Conservation (phyloP, 1,140 invertebrate species). For the Dermatophagoides farinae region DNA sequence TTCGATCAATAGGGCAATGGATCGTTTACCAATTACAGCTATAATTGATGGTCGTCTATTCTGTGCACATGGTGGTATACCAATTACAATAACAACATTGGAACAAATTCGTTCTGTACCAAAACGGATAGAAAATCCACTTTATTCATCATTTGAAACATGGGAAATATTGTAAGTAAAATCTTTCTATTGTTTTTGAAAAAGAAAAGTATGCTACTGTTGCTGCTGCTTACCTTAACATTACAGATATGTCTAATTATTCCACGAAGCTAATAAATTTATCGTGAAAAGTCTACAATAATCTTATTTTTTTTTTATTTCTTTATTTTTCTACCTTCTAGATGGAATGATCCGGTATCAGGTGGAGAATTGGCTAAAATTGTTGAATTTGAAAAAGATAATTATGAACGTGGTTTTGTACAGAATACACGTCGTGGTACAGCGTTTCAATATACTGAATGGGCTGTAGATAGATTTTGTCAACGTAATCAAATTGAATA, state of each 20-base stretch:
- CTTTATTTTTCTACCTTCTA: conserved; percentile 28
- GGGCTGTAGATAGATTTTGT: conserved; percentile 43
- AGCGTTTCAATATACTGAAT: conserved; percentile 43
- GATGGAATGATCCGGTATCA: conserved; percentile 45
- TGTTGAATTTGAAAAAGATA: neutral
- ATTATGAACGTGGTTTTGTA: conserved; percentile 30
- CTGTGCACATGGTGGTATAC: conserved; percentile 51
- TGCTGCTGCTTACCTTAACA: no score
- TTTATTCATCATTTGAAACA: conserved; percentile 39
- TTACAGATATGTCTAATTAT: no score
- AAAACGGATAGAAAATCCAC: conserved; percentile 36
- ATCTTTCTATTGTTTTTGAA: no score
- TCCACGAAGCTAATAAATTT: no score
- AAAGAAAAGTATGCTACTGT: no score
- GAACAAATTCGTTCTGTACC: conserved; percentile 35
- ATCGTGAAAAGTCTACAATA: no score
- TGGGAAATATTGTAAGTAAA: conserved; percentile 52
- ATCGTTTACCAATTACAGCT: conserved; percentile 44
- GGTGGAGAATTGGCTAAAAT: conserved; percentile 8
- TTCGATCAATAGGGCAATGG: conserved; percentile 45
- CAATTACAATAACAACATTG: conserved; percentile 30
- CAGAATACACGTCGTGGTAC: conserved; percentile 42
- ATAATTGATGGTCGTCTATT: conserved; percentile 48
- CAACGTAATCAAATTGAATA: conserved; percentile 39
- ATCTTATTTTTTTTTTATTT: no score